phyloP scores from a whole-genome alignment of 2,113 vertebrate species.

The Lycocorax pyrrhopterus region DNA sequence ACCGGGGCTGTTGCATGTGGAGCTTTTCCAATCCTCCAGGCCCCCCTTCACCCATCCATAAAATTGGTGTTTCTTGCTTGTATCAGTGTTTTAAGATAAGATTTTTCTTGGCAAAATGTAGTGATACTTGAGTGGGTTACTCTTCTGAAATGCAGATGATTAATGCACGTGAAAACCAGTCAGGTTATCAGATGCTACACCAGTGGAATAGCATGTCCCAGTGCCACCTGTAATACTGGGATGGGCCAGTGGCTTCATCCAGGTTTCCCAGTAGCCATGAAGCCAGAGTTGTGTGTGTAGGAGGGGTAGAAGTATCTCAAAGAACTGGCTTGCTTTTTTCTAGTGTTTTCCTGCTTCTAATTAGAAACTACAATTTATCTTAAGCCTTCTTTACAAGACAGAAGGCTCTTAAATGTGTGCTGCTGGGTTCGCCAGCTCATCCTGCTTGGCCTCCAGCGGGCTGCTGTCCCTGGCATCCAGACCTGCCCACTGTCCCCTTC shows the following conservation, averaged over 20 bases:
- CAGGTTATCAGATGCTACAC: neutral
- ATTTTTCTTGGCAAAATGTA: neutral
- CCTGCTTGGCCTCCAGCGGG: rapidly evolving
- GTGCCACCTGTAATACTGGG: neutral
- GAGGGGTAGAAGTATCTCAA: neutral
- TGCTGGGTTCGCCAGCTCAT: neutral
- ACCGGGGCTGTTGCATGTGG: neutral
- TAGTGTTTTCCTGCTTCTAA: neutral
- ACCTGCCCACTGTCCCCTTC: neutral
- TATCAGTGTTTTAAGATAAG: neutral
- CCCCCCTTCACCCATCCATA: neutral
- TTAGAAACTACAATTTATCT: neutral
- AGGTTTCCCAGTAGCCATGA: neutral
- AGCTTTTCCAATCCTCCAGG: neutral
- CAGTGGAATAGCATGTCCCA: neutral
- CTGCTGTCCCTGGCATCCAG: neutral
- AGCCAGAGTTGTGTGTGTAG: neutral
- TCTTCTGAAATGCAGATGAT: neutral
- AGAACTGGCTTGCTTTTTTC: neutral
- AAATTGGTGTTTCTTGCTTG: neutral
- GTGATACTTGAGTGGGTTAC: neutral
- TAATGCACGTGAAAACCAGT: neutral
- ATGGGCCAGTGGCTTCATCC: neutral
- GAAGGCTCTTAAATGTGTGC: neutral
- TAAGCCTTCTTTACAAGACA: neutral